Conservation (phyloP, 2,797 vertebrate genomes). For the Sebastes cheni region DNA sequence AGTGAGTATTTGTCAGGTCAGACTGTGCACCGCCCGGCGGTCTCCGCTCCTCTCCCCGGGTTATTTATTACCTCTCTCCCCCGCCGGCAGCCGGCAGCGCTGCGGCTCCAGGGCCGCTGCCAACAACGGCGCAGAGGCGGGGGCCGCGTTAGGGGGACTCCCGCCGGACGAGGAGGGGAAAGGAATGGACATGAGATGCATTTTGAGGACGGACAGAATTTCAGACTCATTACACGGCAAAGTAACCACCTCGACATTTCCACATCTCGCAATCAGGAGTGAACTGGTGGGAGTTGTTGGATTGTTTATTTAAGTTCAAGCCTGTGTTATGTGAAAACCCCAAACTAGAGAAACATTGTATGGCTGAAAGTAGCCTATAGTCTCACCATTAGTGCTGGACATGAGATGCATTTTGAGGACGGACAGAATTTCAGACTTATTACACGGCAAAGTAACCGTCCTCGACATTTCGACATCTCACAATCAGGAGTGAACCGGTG, state of each 20-base stretch:
- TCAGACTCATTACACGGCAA: constrained; percentile 5
- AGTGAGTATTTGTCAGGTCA: constrained; percentile 97
- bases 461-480: background rate
- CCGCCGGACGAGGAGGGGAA: constrained; percentile 74
- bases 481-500: background rate
- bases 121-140: constrained; percentile 87
- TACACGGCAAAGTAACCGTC: constrained; percentile 1
- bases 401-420: constrained; percentile 1
- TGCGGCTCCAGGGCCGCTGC: constrained; percentile 92
- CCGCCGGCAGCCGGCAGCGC: constrained; percentile 92
- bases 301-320: background rate
- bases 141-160: constrained; percentile 82
- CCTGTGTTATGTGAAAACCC: background rate
- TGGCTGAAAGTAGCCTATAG: background rate
- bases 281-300: background rate
- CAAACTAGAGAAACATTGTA: background rate
- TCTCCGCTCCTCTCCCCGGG: constrained; percentile 93
- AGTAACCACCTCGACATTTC: background rate
- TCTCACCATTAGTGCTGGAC: background rate
- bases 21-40: constrained; percentile 91
- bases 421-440: constrained; percentile 13
- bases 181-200: constrained; percentile 22
- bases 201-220: constrained; percentile 14
- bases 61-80: constrained; percentile 99
- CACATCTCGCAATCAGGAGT: background rate